phyloP scores from a whole-genome alignment of 2,797 vertebrate genomes.

The Eupleurogrammus muticus region DNA sequence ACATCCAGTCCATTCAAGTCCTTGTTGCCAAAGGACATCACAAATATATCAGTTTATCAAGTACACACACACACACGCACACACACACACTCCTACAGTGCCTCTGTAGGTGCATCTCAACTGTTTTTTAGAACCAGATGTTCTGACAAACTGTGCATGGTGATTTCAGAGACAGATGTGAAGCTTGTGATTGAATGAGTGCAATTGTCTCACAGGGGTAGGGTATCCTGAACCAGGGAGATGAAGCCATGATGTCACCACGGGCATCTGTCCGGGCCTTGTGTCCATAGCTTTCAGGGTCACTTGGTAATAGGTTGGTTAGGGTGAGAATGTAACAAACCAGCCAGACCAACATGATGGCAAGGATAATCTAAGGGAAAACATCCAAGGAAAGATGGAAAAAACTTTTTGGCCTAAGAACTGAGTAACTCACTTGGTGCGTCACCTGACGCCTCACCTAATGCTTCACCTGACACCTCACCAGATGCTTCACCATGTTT shows the following conservation, averaged over 20 bases:
- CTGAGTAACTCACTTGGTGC: not conserved
- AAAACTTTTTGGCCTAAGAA: not conserved
- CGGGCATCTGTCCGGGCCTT: constrained; percentile 93
- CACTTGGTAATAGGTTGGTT: constrained; percentile 85
- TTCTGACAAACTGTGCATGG: no score
- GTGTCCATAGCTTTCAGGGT: constrained; percentile 86
- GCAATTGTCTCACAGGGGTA: constrained; percentile 91
- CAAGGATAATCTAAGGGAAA: constrained; percentile 87
- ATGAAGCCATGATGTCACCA: constrained; percentile 90
- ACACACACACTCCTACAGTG: no score
- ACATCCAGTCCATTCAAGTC: no score
- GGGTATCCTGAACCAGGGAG: constrained; percentile 96
- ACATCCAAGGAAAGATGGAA: not conserved
- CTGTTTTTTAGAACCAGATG: not conserved
- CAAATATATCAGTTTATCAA: no score
- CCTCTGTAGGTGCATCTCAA: no score
- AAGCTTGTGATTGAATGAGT: not conserved
- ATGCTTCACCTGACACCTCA: no score
- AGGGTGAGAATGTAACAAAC: constrained; percentile 92
- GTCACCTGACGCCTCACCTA: no score
- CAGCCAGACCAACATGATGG: constrained; percentile 93
- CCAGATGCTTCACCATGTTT: no score
- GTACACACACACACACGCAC: no score
- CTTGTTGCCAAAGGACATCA: no score
- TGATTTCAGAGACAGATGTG: not conserved